Evolutionary conservation across 2,888 invertebrate species (phyloP).

Genomic region (Ganaspis brasiliensis): DNA sequence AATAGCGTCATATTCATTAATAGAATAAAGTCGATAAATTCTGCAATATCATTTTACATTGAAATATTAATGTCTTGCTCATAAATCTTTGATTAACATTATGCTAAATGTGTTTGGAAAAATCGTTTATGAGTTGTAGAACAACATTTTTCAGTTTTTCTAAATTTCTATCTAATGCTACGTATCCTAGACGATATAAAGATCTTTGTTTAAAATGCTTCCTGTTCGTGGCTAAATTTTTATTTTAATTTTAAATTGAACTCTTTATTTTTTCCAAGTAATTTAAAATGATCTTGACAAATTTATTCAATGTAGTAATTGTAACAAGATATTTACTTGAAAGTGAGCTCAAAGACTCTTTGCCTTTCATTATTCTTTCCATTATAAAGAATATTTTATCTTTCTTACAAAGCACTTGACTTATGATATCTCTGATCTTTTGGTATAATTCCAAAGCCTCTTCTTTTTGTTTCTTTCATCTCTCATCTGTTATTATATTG

Average conservation of each 20-base stretch:
- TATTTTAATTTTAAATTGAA: too few species aligned
- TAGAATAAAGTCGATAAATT: constrained; percentile 8
- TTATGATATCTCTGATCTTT: constrained; percentile 39
- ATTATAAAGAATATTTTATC: background rate
- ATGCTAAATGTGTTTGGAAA: constrained; percentile 16
- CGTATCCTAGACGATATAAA: too few species aligned
- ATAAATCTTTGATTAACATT: constrained; percentile 29
- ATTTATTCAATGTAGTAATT: background rate
- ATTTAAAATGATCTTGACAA: background rate
- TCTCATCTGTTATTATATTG: constrained; percentile 7
- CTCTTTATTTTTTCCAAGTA: too few species aligned
- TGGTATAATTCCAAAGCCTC: constrained; percentile 36
- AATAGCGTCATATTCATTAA: background rate
- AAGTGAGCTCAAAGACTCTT: background rate
- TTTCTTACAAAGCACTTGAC: constrained; percentile 20
- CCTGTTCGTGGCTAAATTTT: too few species aligned
- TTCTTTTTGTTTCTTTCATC: background rate
- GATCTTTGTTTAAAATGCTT: background rate
- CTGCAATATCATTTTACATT: background rate
- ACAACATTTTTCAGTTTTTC: constrained; percentile 7
- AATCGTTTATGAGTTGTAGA: background rate
- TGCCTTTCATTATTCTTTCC: constrained; percentile 22
- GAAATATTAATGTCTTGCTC: background rate
- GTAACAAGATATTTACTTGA: background rate
- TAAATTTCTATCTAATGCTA: background rate